phyloP scores from a whole-genome alignment of 2,113 vertebrate species.

The Clinocottus analis region DNA sequence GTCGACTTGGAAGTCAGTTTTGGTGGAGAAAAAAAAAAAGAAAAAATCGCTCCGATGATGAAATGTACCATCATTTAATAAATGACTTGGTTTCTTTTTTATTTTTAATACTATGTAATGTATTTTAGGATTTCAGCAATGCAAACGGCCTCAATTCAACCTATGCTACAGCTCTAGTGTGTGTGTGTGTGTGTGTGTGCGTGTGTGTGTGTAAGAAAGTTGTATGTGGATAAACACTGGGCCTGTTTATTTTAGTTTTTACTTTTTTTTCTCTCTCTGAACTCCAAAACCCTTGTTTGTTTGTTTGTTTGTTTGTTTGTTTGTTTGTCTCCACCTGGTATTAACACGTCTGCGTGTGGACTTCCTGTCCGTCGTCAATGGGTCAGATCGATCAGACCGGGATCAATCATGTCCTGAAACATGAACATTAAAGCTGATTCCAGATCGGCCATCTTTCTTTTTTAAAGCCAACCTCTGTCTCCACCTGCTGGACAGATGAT shows the following conservation, averaged over 20 bases:
- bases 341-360: not conserved
- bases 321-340: not conserved
- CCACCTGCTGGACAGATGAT: slow-evolving; percentile 17
- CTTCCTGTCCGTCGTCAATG: not conserved
- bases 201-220: not conserved
- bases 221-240: slow-evolving; percentile 2
- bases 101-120: slow-evolving; percentile 28
- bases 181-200: slow-evolving; percentile 6
- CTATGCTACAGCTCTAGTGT: not conserved
- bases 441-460: not conserved
- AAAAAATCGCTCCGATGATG: no score
- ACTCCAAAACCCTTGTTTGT: not conserved
- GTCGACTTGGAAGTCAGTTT: not conserved
- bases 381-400: not conserved
- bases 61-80: slow-evolving; percentile 16
- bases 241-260: not conserved
- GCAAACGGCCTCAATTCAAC: not conserved
- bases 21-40: no score
- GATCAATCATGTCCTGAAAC: not conserved
- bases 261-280: not conserved
- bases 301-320: not conserved
- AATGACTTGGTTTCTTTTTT: slow-evolving; percentile 6
- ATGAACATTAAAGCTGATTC: not conserved
- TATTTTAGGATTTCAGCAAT: slow-evolving; percentile 35
- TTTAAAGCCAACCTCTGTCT: not conserved